Evolutionary conservation across 2,797 vertebrate species (phyloP).

Genomic region (Enteromius thamalakanensis): DNA sequence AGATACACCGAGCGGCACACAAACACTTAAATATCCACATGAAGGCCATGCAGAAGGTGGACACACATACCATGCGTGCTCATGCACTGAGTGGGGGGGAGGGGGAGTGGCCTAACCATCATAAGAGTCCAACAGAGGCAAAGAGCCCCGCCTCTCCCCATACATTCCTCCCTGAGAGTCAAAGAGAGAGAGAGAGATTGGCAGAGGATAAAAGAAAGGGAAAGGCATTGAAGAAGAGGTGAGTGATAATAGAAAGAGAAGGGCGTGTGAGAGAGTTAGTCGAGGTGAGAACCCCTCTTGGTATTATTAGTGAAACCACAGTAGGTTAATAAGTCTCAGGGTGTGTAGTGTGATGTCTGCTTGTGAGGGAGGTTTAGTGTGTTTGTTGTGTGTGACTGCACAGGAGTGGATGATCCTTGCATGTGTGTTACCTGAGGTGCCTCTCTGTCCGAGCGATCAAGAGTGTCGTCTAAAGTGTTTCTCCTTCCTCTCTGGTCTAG

Average conservation of each 20-base stretch:
- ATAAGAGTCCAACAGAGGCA: constrained; percentile 82
- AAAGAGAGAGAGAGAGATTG: constrained; percentile 64
- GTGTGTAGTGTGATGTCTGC: constrained; percentile 56
- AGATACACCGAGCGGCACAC: constrained; percentile 26
- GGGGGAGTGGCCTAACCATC: constrained; percentile 82
- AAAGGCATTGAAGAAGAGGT: constrained; percentile 46
- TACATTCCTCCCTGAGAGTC: constrained; percentile 80
- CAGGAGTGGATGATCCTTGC: constrained; percentile 21
- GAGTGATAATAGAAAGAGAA: constrained; percentile 42
- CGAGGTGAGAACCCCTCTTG: constrained; percentile 34
- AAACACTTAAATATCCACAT: constrained; percentile 31
- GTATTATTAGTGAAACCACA: constrained; percentile 37
- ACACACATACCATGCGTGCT: constrained; percentile 83
- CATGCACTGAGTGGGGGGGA: constrained; percentile 78
- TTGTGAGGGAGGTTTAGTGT: not conserved
- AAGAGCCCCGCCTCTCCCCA: constrained; percentile 78
- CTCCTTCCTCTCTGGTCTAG: constrained; percentile 89
- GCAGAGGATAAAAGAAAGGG: constrained; percentile 50
- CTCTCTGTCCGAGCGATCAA: constrained; percentile 86
- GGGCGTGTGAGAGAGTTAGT: constrained; percentile 51
- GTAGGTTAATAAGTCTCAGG: constrained; percentile 20
- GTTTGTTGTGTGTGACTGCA: constrained; percentile 23
- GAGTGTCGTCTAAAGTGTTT: constrained; percentile 88
- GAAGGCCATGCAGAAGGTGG: constrained; percentile 71
- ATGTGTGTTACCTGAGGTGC: constrained; percentile 80